Evolutionary conservation across 2,888 invertebrate species (phyloP).

Genomic region (Papilio demoleus): DNA sequence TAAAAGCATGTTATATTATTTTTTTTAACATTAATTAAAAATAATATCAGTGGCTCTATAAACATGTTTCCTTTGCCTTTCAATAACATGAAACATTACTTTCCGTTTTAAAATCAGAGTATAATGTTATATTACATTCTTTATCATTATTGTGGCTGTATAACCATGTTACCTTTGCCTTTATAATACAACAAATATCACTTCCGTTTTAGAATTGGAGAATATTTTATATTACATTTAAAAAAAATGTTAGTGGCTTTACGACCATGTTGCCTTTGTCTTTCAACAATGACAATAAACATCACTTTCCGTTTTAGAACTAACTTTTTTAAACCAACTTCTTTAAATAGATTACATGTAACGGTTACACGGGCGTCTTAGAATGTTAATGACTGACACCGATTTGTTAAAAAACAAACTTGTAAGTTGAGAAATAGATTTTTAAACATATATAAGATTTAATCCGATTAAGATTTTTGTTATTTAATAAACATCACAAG

Average conservation of each 20-base stretch:
- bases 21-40: too few species aligned
- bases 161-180: too few species aligned
- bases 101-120: constrained; percentile 33
- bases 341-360: constrained; percentile 35
- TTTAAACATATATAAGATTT: constrained; percentile 23
- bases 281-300: constrained; percentile 12
- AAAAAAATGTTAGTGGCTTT: background rate
- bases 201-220: too few species aligned
- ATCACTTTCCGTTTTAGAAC: constrained; percentile 26
- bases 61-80: constrained; percentile 23
- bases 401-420: constrained; percentile 38
- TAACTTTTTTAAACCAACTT: constrained; percentile 34
- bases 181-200: too few species aligned
- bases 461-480: constrained; percentile 28
- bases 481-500: constrained; percentile 20
- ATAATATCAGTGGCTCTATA: background rate
- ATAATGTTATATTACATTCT: too few species aligned
- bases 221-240: too few species aligned
- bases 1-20: too few species aligned
- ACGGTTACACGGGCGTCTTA: constrained; percentile 34
- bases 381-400: constrained; percentile 38
- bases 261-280: constrained; percentile 25
- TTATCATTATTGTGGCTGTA: too few species aligned
- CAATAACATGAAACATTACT: constrained; percentile 11
- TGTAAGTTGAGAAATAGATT: constrained; percentile 29